Conservation (phyloP, 2,113 vertebrate species). For the Polypterus bichir region DNA sequence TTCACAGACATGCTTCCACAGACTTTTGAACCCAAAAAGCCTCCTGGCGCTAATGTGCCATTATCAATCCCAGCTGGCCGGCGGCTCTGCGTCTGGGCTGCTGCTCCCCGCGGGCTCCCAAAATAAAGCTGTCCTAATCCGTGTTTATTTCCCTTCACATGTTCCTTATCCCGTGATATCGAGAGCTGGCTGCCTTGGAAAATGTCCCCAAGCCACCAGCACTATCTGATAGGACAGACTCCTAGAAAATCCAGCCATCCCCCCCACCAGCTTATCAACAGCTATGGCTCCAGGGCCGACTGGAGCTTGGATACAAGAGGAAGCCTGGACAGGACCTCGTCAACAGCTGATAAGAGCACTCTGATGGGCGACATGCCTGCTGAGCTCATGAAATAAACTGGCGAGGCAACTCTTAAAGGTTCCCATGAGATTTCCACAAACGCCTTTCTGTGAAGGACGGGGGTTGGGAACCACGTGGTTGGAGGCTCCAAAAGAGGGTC, state of each 20-base stretch:
- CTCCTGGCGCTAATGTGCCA: too few species aligned
- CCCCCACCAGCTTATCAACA: slow-evolving; percentile 61
- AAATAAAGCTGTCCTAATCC: slow-evolving; percentile 45
- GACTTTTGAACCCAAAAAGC: too few species aligned
- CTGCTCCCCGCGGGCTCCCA: slow-evolving; percentile 33
- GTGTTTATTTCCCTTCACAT: slow-evolving; percentile 20
- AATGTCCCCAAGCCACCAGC: slow-evolving; percentile 61
- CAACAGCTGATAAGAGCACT: slow-evolving; percentile 68
- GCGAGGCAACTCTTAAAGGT: too few species aligned
- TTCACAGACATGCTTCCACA: too few species aligned
- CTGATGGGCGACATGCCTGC: slow-evolving; percentile 5
- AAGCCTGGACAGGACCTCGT: slow-evolving; percentile 64
- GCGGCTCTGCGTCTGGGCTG: not conserved
- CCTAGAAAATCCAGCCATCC: slow-evolving; percentile 48
- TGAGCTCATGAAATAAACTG: too few species aligned
- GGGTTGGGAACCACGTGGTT: too few species aligned
- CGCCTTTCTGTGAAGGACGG: too few species aligned
- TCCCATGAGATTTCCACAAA: too few species aligned
- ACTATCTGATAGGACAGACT: slow-evolving; percentile 66
- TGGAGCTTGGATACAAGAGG: slow-evolving; percentile 42
- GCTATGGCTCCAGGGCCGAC: slow-evolving; percentile 61
- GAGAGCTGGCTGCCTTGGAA: slow-evolving; percentile 55
- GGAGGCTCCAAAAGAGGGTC: too few species aligned
- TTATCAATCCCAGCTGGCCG: too few species aligned
- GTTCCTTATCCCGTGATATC: slow-evolving; percentile 45